A percentile compares a stretch with the other conserved stretches of the same genome.
These are phyloP conservation scores for Ischnura elegans DNA, from an alignment of 2,888 invertebrate genomes.

Conservation along the genomic window DNA sequence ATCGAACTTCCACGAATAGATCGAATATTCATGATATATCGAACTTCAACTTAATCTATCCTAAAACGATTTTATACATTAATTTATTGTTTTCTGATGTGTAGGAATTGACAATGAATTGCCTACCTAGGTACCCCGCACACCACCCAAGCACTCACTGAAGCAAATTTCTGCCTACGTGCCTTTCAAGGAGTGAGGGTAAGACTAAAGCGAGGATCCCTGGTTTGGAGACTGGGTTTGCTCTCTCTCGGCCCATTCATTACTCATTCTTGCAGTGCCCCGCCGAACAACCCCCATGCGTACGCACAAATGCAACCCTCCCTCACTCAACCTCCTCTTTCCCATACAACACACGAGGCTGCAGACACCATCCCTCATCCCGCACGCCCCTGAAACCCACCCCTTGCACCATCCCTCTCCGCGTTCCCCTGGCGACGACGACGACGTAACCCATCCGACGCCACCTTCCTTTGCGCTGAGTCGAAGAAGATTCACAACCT, in stretches of 20 bases:
- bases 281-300: neutral
- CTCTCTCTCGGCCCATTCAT: constrained; percentile 47
- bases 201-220: neutral
- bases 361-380: too few relatives aligned
- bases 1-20: too few relatives aligned
- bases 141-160: too few relatives aligned
- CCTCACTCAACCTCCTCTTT: neutral
- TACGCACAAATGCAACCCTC: neutral
- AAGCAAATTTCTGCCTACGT: too few relatives aligned
- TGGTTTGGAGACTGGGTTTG: neutral
- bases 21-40: too few relatives aligned
- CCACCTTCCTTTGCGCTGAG: neutral
- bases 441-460: neutral
- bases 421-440: neutral
- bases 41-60: too few relatives aligned
- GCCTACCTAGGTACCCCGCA: too few relatives aligned
- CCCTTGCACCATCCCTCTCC: neutral
- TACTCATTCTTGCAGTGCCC: constrained; percentile 47
- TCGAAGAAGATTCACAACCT: neutral
- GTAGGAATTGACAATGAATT: too few relatives aligned
- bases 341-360: neutral
- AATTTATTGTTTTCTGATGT: too few relatives aligned
- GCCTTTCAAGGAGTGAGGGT: neutral
- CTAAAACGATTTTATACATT: too few relatives aligned
- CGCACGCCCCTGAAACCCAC: too few relatives aligned